Base-by-base conservation (phyloP, 2,113 vertebrate genomes). In the Podarcis raffonei region DNA sequence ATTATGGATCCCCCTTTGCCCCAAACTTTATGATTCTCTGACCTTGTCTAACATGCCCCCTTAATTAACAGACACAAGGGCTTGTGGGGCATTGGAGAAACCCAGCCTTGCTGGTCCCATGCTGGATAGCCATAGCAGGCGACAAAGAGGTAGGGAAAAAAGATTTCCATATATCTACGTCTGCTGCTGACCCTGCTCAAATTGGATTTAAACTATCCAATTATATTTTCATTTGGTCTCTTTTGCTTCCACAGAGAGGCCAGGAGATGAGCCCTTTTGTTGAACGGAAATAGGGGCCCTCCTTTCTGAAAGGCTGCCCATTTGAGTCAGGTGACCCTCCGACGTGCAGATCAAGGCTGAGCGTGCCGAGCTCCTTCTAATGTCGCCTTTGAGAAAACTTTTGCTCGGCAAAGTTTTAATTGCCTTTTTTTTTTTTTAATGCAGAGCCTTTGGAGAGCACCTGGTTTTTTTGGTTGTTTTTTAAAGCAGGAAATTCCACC, bases 351-450 rank as follows among this genome's bases (percentile, higher is more conserved):
- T 87, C 48, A 93, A 92, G 53, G 77, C 81, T 86, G 32, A 13
- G 92, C 35, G 6, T 39, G 27, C 48, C 6, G 86, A 53, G 74
- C 85, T 88, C 53, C 25, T 93, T 93, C 83, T 20, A 0, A 0
- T 25, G 30, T 57, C n/a, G 4, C 89, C 42, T 77, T 71, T 0
- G 0, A 12, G 48, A 59, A 66, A 90, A 92, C 80, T 88, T 92
- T 90, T 65, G 69, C 71, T 37, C 6, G 27, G 15, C 5, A 79
- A 91, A 90, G 85, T 91, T 92, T 93, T 89, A 93, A 93, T 88
- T 89, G 59, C 22, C 15, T 92, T 93, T 94, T 62, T 92, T 93
- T 94, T 62, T 62, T 62, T 83, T 82, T 81, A 89, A 25, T 4
- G 75, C 5, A 13, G 32, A 72, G 53, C 69, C 32, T n/a, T 53